A percentile compares a stretch with the other conserved stretches of the same genome.
These are phyloP conservation scores for Acanthosepion esculentum DNA, from an alignment of 2,888 invertebrate genomes.

Conservation along the genomic window DNA sequence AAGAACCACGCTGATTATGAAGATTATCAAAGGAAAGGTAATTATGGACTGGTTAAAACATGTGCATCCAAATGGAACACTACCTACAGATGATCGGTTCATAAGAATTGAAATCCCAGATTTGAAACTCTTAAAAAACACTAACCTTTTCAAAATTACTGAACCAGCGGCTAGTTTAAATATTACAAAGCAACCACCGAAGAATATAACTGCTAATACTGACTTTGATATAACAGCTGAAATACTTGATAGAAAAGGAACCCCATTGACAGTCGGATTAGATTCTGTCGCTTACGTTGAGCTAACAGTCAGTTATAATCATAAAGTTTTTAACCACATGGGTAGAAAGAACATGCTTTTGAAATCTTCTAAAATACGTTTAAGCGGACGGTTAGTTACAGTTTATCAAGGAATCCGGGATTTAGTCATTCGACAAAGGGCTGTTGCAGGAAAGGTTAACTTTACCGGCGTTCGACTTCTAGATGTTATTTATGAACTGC, in stretches of 20 bases:
- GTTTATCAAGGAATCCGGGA: slow-evolving; percentile 52
- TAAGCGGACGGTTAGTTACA: slow-evolving; percentile 53
- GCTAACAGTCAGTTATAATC: slow-evolving; percentile 53
- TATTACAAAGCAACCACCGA: slow-evolving; percentile 47
- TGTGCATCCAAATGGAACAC: slow-evolving; percentile 39
- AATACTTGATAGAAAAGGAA: slow-evolving; percentile 51
- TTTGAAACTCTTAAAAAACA: slow-evolving; percentile 48
- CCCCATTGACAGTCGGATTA: slow-evolving; percentile 51
- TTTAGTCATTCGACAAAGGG: slow-evolving; percentile 54
- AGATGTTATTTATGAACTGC: slow-evolving; percentile 51
- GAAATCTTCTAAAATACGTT: slow-evolving; percentile 52
- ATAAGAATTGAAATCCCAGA: slow-evolving; percentile 49
- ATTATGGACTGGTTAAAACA: slow-evolving; percentile 49
- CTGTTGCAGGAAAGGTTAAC: slow-evolving; percentile 52
- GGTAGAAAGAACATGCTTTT: slow-evolving; percentile 52
- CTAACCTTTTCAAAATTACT: slow-evolving; percentile 54
- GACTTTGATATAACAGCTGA: slow-evolving; percentile 49
- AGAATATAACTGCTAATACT: slow-evolving; percentile 46
- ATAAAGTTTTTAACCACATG: slow-evolving; percentile 51
- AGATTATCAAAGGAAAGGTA: slow-evolving; percentile 42
- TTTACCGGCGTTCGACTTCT: slow-evolving; percentile 54
- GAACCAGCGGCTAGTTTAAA: slow-evolving; percentile 49
- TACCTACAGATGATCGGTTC: slow-evolving; percentile 51
- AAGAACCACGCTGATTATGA: not conserved
- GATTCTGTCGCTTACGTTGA: slow-evolving; percentile 57